Conservation (phyloP, 2,113 vertebrate species). For the Orthonyx spaldingii region DNA sequence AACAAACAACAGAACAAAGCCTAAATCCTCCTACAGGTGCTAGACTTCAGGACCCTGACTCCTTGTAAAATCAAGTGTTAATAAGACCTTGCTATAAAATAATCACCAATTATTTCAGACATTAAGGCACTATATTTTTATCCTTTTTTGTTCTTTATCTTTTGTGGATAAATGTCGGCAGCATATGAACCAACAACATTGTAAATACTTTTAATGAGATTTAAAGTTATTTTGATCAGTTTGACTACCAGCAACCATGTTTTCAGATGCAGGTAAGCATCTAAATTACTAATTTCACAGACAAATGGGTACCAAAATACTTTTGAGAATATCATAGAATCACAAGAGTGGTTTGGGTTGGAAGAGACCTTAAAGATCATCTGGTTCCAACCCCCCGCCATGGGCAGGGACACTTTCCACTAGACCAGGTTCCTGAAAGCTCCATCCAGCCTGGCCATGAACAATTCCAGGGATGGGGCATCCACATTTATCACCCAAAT, state of each 20-base stretch:
- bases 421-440: not conserved
- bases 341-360: not conserved
- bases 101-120: not conserved
- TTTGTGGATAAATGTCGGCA: not conserved
- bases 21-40: not conserved
- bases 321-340: not conserved
- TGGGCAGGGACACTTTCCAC: not conserved
- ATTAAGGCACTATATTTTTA: not conserved
- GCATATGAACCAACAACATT: not conserved
- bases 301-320: not conserved
- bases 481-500: not conserved
- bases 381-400: not conserved
- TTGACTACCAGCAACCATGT: not conserved
- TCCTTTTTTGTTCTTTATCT: not conserved
- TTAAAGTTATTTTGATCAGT: not conserved
- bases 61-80: not conserved
- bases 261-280: not conserved
- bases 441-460: not conserved
- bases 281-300: not conserved
- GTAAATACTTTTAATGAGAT: not conserved
- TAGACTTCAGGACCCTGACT: not conserved
- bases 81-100: not conserved
- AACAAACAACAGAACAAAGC: not conserved
- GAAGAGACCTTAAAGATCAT: not conserved
- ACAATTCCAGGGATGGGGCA: not conserved